Evolutionary conservation across 37 sponge, comb jelly and placozoan genomes (phyloP).

Genomic region (Halichondria panicea): DNA sequence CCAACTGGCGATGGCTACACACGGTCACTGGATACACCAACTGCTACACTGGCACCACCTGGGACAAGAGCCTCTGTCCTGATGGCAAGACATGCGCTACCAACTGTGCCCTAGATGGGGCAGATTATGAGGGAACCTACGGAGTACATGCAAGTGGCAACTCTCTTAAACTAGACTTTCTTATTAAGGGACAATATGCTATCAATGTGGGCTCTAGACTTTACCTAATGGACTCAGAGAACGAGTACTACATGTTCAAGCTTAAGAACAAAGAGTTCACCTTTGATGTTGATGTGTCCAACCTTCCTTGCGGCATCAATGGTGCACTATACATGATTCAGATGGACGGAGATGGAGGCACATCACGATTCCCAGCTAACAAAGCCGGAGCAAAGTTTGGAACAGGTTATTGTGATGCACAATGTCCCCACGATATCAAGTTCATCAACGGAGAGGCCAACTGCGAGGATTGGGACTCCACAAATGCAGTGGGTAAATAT

Average conservation of each 20-base stretch:
- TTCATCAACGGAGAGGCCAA: slow-evolving; percentile 53
- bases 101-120: slow-evolving; percentile 28
- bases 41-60: slow-evolving; percentile 25
- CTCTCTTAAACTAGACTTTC: slow-evolving; percentile 7
- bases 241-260: slow-evolving; percentile 31
- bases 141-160: slow-evolving; percentile 7
- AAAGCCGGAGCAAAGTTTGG: slow-evolving; percentile 46
- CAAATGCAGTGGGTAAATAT: slow-evolving; percentile 31
- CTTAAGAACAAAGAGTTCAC: slow-evolving; percentile 39
- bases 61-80: slow-evolving; percentile 19
- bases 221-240: slow-evolving; percentile 40
- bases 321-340: slow-evolving; percentile 42
- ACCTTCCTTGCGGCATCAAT: slow-evolving; percentile 44
- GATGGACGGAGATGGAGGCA: slow-evolving; percentile 47
- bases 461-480: slow-evolving; percentile 28
- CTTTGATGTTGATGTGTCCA: slow-evolving; percentile 46
- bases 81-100: slow-evolving; percentile 11
- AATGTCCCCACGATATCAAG: slow-evolving; percentile 46
- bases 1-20: slow-evolving; percentile 21
- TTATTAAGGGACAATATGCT: not conserved
- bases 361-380: slow-evolving; percentile 21
- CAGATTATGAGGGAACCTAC: slow-evolving; percentile 22
- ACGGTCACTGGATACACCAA: not conserved
- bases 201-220: slow-evolving; percentile 22
- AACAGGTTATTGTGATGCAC: slow-evolving; percentile 51